A percentile compares a stretch with the other conserved stretches of the same genome.
Conservation (phyloP, 2,888 invertebrate species). For the Frankliniella fusca region DNA sequence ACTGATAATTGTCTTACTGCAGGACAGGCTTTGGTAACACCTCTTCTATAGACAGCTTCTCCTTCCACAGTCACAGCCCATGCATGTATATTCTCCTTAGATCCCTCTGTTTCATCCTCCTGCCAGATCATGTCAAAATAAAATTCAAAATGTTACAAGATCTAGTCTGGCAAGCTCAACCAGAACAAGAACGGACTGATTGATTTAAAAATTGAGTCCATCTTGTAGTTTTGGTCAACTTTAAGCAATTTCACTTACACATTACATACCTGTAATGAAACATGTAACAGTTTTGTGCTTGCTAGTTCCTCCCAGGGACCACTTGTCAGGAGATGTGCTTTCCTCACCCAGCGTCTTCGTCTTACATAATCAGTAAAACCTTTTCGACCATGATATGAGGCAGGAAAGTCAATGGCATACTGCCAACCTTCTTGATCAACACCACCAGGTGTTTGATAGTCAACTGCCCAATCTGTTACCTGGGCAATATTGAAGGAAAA, state of each 20-base stretch:
- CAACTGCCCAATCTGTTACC: slow-evolving; percentile 88
- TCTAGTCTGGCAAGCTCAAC: too few species aligned
- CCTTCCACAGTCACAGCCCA: slow-evolving; percentile 87
- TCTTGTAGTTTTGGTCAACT: not conserved
- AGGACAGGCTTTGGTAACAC: slow-evolving; percentile 65
- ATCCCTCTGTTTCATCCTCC: not conserved
- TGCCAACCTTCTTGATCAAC: slow-evolving; percentile 93
- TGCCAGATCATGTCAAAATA: not conserved
- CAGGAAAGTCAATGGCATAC: slow-evolving; percentile 88
- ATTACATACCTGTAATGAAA: slow-evolving; percentile 58
- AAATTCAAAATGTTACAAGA: not conserved
- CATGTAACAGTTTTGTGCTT: slow-evolving; percentile 77
- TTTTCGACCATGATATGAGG: slow-evolving; percentile 78
- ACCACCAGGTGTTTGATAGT: slow-evolving; percentile 83
- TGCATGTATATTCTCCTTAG: slow-evolving; percentile 51
- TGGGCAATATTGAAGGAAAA: slow-evolving; percentile 41
- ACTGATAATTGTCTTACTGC: slow-evolving; percentile 29
- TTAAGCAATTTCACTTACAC: not conserved
- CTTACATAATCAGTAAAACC: slow-evolving; percentile 85
- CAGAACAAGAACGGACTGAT: too few species aligned
- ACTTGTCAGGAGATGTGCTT: slow-evolving; percentile 73
- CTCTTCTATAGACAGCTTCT: slow-evolving; percentile 76
- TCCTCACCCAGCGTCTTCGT: slow-evolving; percentile 75
- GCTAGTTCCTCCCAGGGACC: slow-evolving; percentile 88
- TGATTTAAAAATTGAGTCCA: too few species aligned